Evolutionary conservation across 2,888 invertebrate genomes (phyloP).

Genomic region (Sesia bembeciformis): DNA sequence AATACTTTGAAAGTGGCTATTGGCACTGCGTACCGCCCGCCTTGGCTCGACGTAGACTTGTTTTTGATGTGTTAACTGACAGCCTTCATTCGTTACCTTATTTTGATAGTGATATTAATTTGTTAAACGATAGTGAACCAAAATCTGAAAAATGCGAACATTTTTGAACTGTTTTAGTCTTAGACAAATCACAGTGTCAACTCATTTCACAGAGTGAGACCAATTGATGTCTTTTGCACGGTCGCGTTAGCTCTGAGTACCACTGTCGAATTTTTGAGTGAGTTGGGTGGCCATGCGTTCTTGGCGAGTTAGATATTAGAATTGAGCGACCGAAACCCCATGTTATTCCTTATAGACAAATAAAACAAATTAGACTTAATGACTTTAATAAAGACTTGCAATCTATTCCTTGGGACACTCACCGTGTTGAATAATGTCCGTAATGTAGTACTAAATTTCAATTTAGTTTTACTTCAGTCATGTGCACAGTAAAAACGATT

Average conservation of each 20-base stretch:
- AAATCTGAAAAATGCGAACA: background rate
- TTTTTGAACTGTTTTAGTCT: background rate
- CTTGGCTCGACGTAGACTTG: constrained; percentile 5
- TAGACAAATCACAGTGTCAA: constrained; percentile 4
- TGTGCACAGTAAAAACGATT: too few relatives aligned
- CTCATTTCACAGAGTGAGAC: constrained; percentile 6
- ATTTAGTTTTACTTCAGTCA: too few relatives aligned
- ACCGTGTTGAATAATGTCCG: too few relatives aligned
- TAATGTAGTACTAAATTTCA: too few relatives aligned
- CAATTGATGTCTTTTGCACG: constrained; percentile 9
- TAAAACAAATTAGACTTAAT: too few relatives aligned
- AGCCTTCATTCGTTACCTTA: background rate
- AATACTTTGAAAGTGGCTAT: constrained; percentile 2
- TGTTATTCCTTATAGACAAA: too few relatives aligned
- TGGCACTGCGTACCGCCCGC: constrained; percentile 13
- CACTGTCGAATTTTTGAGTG: too few relatives aligned
- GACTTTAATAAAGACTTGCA: too few relatives aligned
- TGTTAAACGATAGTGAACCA: constrained; percentile 7
- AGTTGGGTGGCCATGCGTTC: too few relatives aligned
- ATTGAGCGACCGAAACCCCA: too few relatives aligned
- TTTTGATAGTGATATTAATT: constrained; percentile 5
- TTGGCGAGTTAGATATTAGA: too few relatives aligned
- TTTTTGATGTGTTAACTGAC: constrained; percentile 9
- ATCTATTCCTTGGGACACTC: too few relatives aligned
- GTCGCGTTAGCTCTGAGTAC: background rate